Percentiles rank a stretch among this genome's conserved stretches.
Conservation (phyloP, 1,140 invertebrate genomes). For the Drosophila bipectinata region DNA sequence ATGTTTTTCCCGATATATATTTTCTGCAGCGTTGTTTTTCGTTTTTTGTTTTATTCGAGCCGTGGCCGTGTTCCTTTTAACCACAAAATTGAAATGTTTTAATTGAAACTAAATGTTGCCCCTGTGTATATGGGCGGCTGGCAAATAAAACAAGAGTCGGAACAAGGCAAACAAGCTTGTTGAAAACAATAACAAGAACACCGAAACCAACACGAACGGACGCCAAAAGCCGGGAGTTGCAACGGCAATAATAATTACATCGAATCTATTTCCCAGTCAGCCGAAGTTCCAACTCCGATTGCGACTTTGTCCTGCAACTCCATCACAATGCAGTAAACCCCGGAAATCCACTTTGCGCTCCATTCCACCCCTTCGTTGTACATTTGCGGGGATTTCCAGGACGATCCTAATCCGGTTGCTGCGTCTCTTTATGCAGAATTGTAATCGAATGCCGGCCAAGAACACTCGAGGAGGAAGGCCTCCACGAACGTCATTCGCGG, state of each 20-base stretch:
- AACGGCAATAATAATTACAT: constrained; percentile 54
- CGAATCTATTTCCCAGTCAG: constrained; percentile 7
- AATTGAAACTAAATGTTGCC: constrained; percentile 78
- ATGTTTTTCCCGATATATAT: constrained; percentile 31
- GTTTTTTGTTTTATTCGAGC: constrained; percentile 28
- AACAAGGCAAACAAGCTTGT: constrained; percentile 36
- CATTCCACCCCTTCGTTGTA: constrained; percentile 8
- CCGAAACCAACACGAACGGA: constrained; percentile 39
- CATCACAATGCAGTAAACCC: constrained; percentile 48
- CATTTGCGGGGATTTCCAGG: constrained; percentile 10
- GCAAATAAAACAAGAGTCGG: constrained; percentile 66
- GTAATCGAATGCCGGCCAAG: constrained; percentile 25
- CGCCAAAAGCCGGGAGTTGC: background rate
- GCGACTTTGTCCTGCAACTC: constrained; percentile 39
- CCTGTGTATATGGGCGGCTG: constrained; percentile 54
- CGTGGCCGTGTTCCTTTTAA: constrained; percentile 41
- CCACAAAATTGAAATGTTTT: constrained; percentile 76
- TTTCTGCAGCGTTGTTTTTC: constrained; percentile 24
- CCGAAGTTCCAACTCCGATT: constrained; percentile 17
- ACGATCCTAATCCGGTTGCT: constrained; percentile 2
- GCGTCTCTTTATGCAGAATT: constrained; percentile 20
- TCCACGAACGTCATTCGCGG: constrained; percentile 17
- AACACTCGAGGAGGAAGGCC: background rate
- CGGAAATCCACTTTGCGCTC: constrained; percentile 46
- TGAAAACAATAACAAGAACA: constrained; percentile 41